A percentile compares a stretch with the other conserved stretches of the same genome.
Conservation (phyloP, 2,113 vertebrate species). For the Malurus elegans region DNA sequence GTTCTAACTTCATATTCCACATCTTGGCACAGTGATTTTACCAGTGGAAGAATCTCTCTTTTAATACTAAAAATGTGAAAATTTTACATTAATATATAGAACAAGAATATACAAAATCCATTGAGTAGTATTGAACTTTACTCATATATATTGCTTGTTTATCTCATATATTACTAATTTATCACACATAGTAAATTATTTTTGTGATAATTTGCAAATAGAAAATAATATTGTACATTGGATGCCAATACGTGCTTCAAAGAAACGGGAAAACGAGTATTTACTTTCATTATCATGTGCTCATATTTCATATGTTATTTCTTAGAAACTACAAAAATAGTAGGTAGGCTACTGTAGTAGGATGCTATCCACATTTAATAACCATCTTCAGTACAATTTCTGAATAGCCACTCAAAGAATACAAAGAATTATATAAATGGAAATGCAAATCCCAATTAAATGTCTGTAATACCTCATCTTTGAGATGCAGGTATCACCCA, state of each 20-base stretch:
- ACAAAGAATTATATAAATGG: neutral
- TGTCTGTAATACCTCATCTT: neutral
- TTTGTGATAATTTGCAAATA: neutral
- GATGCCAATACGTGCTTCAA: neutral
- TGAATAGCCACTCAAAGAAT: neutral
- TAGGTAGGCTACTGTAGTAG: neutral
- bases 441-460: neutral
- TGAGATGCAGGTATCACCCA: neutral
- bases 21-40: slow-evolving; percentile 90
- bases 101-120: neutral
- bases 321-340: neutral
- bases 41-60: slow-evolving; percentile 89
- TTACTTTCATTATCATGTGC: neutral
- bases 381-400: neutral
- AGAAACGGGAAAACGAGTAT: neutral
- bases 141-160: neutral
- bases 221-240: neutral
- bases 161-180: neutral
- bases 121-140: neutral
- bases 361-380: neutral
- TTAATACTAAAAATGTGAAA: slow-evolving; percentile 79
- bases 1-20: slow-evolving; percentile 90
- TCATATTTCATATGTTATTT: neutral
- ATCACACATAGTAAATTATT: neutral
- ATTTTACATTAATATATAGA: neutral